Percentiles rank a stretch among this genome's conserved stretches.
These are phyloP conservation scores for Chromoteleia sp. DNA, from an alignment of 2,888 invertebrate genomes.

Conservation along the genomic window DNA sequence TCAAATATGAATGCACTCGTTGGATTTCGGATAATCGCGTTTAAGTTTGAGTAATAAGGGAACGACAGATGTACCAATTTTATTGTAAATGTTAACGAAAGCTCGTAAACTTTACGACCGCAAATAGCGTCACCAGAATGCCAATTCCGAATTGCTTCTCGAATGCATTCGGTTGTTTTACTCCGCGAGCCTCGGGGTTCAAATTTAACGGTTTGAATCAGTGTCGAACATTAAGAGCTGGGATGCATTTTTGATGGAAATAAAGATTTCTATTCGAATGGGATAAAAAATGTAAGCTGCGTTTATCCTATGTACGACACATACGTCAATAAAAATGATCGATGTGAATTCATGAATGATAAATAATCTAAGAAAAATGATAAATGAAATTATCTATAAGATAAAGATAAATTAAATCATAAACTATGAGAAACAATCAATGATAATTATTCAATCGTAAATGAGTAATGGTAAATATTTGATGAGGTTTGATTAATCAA, in stretches of 20 bases:
- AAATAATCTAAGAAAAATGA: too few species aligned
- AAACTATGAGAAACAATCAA: too few species aligned
- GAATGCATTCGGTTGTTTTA: conserved; percentile 18
- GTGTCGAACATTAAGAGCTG: background rate
- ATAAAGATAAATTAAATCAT: too few species aligned
- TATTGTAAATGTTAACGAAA: conserved; percentile 38
- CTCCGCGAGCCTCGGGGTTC: background rate
- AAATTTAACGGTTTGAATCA: conserved; percentile 30
- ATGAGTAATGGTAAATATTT: too few species aligned
- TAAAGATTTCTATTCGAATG: background rate
- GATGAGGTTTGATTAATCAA: too few species aligned
- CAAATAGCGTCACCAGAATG: conserved; percentile 21
- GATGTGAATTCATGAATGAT: too few species aligned
- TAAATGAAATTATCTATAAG: too few species aligned
- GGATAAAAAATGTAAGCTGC: too few species aligned
- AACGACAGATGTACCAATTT: conserved; percentile 40
- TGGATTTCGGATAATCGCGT: conserved; percentile 15
- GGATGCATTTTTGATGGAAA: background rate
- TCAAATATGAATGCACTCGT: conserved; percentile 26
- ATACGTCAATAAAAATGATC: too few species aligned
- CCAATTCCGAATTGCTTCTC: conserved; percentile 1
- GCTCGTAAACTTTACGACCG: conserved; percentile 37
- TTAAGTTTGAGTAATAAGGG: conserved; percentile 22
- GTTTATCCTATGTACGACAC: too few species aligned
- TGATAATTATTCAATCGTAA: too few species aligned